Percentiles rank a stretch among this genome's conserved stretches.
Conservation (phyloP, 2,888 invertebrate genomes). For the Bembecia ichneumoniformis region DNA sequence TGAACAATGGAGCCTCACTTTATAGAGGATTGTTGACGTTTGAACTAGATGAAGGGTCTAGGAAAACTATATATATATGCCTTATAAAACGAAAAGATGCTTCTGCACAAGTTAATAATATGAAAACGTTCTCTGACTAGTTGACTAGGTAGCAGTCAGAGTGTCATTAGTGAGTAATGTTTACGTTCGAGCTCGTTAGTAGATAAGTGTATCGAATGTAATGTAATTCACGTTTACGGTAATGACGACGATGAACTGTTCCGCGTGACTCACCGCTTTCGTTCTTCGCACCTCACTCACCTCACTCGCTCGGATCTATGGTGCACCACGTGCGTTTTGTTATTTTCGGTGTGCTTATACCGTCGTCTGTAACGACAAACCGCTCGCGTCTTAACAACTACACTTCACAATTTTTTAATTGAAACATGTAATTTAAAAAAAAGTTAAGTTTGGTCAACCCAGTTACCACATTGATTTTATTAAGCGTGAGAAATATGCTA, state of each 20-base stretch:
- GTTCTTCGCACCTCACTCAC: constrained; percentile 41
- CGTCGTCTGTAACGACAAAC: too few relatives aligned
- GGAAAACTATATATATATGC: constrained; percentile 18
- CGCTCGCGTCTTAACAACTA: too few relatives aligned
- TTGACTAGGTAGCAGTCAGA: too few relatives aligned
- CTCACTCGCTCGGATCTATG: constrained; percentile 16
- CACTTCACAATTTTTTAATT: too few relatives aligned
- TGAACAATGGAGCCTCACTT: neutral
- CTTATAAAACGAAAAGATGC: constrained; percentile 12
- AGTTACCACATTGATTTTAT: too few relatives aligned
- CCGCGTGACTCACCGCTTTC: constrained; percentile 57
- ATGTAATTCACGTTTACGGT: constrained; percentile 19
- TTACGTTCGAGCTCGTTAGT: constrained; percentile 13
- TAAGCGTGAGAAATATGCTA: too few relatives aligned
- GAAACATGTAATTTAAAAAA: too few relatives aligned
- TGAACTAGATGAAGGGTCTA: constrained; percentile 18
- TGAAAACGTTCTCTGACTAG: too few relatives aligned
- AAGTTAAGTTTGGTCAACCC: too few relatives aligned
- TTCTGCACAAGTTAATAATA: too few relatives aligned
- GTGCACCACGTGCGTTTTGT: constrained; percentile 13
- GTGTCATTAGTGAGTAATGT: constrained; percentile 7
- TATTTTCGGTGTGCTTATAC: constrained; percentile 11
- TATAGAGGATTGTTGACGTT: constrained; percentile 18
- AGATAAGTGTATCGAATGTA: constrained; percentile 15
- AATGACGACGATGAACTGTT: constrained; percentile 22